Evolutionary conservation across 1,140 invertebrate species (phyloP).

Genomic region (Trichomalopsis sarcophagae): DNA sequence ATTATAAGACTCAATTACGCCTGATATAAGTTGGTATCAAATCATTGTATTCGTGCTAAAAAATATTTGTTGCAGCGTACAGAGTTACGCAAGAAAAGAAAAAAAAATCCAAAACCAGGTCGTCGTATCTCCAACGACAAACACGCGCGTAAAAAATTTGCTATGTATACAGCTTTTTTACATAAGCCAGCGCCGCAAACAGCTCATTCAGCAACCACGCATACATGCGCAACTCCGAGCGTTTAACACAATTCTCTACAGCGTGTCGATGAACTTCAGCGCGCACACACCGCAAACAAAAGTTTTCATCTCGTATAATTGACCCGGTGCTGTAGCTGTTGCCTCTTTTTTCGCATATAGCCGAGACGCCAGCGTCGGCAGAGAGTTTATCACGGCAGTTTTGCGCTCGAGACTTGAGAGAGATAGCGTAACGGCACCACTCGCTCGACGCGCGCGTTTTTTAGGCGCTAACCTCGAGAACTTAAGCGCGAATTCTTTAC

Average conservation of each 20-base stretch:
- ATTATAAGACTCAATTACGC: too few relatives aligned
- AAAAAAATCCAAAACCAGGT: not conserved
- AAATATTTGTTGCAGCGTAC: not conserved
- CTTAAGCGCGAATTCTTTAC: not conserved
- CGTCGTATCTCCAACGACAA: not conserved
- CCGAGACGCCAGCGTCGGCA: not conserved
- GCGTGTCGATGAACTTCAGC: not conserved
- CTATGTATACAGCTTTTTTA: not conserved
- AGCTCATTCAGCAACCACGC: not conserved
- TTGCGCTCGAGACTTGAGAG: not conserved
- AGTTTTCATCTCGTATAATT: constrained; percentile 24
- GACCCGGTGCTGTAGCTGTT: not conserved
- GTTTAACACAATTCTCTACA: not conserved
- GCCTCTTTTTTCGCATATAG: constrained; percentile 3
- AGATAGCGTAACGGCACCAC: not conserved
- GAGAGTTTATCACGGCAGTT: constrained; percentile 35
- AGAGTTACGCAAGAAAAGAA: not conserved
- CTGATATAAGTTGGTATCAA: too few relatives aligned
- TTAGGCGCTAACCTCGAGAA: not conserved
- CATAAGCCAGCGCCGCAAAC: not conserved
- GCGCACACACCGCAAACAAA: not conserved
- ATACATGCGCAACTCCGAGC: not conserved
- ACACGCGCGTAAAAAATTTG: not conserved
- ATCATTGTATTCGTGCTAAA: not conserved
- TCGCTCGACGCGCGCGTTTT: not conserved